A percentile compares a stretch with the other conserved stretches of the same genome.
phyloP scores from a whole-genome alignment of 2,888 invertebrate species.

The Perizoma flavofasciatum region DNA sequence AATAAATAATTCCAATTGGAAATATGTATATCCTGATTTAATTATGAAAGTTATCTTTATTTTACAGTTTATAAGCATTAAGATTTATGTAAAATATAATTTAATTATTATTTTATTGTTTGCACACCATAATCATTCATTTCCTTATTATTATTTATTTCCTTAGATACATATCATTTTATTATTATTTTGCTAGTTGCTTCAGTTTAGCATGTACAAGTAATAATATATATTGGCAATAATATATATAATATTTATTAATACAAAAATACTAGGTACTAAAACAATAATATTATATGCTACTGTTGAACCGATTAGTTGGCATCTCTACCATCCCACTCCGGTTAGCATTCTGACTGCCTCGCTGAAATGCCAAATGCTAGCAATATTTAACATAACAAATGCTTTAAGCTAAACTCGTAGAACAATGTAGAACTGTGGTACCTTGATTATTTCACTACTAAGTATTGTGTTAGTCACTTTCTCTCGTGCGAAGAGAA shows the following conservation, averaged over 20 bases:
- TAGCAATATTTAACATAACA: constrained; percentile 24
- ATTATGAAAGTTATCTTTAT: constrained; percentile 35
- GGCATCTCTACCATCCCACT: constrained; percentile 39
- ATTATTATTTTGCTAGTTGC: constrained; percentile 64
- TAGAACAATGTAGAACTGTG: constrained; percentile 8
- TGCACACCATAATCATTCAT: constrained; percentile 73
- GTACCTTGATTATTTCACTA: background rate
- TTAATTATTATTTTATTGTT: constrained; percentile 66
- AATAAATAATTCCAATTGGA: constrained; percentile 33
- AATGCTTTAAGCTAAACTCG: constrained; percentile 27
- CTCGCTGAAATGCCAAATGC: constrained; percentile 22
- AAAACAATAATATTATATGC: constrained; percentile 26
- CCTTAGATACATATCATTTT: constrained; percentile 47
- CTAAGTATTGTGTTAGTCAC: no score
- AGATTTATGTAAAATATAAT: constrained; percentile 40
- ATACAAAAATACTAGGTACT: constrained; percentile 20
- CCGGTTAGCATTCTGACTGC: constrained; percentile 20
- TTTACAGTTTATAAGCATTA: constrained; percentile 24
- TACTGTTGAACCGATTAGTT: constrained; percentile 25
- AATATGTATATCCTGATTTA: constrained; percentile 28
- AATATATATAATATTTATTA: constrained; percentile 32
- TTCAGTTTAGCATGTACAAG: constrained; percentile 58
- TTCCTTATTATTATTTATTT: constrained; percentile 41
- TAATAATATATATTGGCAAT: no score
- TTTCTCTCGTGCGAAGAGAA: no score